phyloP scores from a whole-genome alignment of 2,113 vertebrate species.

The Orientallactaga bullata region DNA sequence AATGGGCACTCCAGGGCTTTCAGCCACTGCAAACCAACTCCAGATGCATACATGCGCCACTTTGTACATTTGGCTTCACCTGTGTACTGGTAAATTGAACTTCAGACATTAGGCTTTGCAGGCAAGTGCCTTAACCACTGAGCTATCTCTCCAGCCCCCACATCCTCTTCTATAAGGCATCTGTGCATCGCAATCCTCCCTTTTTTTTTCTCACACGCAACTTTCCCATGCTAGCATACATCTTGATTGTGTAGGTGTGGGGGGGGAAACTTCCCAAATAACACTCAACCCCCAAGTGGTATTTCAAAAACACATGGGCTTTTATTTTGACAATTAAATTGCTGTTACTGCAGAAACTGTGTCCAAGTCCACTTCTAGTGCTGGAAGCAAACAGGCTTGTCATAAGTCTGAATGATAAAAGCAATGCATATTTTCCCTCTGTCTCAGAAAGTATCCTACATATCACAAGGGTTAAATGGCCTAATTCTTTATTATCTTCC shows the following conservation, averaged over 20 bases:
- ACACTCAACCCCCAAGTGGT: conserved; percentile 59
- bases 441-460: not conserved
- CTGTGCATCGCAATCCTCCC: not conserved
- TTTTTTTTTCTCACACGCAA: not conserved
- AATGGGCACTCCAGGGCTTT: too few species aligned
- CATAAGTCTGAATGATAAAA: not conserved
- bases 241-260: conserved; percentile 37
- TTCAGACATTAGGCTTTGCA: too few species aligned
- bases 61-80: too few species aligned
- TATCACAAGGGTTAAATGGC: conserved; percentile 46
- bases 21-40: too few species aligned
- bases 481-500: conserved; percentile 72
- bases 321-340: conserved; percentile 78
- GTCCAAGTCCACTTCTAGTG: conserved; percentile 52
- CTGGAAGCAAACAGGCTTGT: conserved; percentile 42
- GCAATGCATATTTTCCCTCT: conserved; percentile 51
- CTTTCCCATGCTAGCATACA: not conserved
- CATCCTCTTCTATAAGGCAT: not conserved
- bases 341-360: conserved; percentile 73
- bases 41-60: too few species aligned
- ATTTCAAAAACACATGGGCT: conserved; percentile 77
- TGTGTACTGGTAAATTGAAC: too few species aligned
- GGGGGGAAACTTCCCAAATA: conserved; percentile 41
- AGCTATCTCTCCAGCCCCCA: too few species aligned
- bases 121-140: too few species aligned